Conservation (phyloP, 2,797 vertebrate species). For the Myotis vivesi region DNA sequence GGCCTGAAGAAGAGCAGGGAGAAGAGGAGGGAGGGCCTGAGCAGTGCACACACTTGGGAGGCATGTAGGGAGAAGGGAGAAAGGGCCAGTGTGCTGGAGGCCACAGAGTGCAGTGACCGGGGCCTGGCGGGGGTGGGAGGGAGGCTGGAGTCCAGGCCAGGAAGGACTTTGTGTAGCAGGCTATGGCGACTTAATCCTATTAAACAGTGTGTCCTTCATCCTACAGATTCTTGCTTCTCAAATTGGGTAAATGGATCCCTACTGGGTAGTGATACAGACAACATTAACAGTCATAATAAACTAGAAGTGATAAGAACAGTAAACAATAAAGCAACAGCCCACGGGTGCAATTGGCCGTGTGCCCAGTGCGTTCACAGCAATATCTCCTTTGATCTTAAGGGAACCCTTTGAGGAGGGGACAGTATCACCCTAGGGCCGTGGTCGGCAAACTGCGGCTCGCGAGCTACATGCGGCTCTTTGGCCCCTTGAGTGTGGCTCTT, state of each 20-base stretch:
- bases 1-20: not conserved
- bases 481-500: too few species aligned
- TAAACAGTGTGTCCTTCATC: not conserved
- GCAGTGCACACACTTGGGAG: not conserved
- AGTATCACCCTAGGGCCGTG: too few species aligned
- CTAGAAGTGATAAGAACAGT: not conserved
- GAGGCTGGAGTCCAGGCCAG: not conserved
- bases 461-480: too few species aligned
- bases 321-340: not conserved
- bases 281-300: not conserved
- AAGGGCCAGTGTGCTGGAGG: fast-evolving
- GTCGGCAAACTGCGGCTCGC: fast-evolving
- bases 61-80: fast-evolving
- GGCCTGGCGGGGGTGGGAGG: fast-evolving
- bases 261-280: not conserved
- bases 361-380: not conserved
- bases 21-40: fast-evolving
- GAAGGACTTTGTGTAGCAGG: not conserved
- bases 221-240: not conserved
- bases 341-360: not conserved
- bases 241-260: not conserved
- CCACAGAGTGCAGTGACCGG: fast-evolving
- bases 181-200: not conserved
- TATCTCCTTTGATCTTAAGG: not conserved
- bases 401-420: not conserved